Evolutionary conservation across 1,140 invertebrate genomes (phyloP).

Genomic region (Fopius arisanus): DNA sequence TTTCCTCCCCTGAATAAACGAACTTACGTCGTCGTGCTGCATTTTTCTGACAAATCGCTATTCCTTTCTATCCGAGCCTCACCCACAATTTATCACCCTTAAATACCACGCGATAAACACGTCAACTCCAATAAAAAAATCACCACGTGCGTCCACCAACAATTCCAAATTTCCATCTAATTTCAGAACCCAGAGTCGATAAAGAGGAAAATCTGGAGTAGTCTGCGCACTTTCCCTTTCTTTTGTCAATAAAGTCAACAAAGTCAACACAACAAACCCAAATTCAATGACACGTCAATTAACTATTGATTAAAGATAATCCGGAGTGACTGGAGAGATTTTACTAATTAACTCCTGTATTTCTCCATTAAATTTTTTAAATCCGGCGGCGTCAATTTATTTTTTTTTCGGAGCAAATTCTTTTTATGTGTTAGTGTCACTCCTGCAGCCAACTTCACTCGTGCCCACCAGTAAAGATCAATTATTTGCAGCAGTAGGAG

Average conservation of each 20-base stretch:
- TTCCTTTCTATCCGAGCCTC: not conserved
- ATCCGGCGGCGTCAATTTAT: too few relatives aligned
- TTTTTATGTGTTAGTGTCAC: not conserved
- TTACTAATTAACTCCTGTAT: too few relatives aligned
- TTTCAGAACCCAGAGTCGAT: not conserved
- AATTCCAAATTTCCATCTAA: not conserved
- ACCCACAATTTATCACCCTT: not conserved
- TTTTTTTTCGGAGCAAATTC: not conserved
- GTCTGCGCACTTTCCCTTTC: not conserved
- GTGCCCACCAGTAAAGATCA: not conserved
- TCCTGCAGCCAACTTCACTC: not conserved
- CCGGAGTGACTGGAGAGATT: not conserved
- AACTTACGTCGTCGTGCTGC: constrained; percentile 81
- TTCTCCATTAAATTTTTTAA: not conserved
- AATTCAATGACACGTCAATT: too few relatives aligned
- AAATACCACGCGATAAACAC: not conserved
- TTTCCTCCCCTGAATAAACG: constrained; percentile 12
- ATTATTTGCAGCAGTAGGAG: constrained; percentile 3
- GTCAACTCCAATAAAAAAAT: not conserved
- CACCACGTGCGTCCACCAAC: not conserved
- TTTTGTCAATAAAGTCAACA: not conserved
- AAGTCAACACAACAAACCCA: too few relatives aligned
- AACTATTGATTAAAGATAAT: not conserved
- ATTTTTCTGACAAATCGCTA: constrained; percentile 61
- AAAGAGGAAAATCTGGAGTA: not conserved